Percentiles rank a stretch among this genome's conserved stretches.
phyloP scores from a whole-genome alignment of 1,140 invertebrate species.

The Caenorhabditis tropicalis region DNA sequence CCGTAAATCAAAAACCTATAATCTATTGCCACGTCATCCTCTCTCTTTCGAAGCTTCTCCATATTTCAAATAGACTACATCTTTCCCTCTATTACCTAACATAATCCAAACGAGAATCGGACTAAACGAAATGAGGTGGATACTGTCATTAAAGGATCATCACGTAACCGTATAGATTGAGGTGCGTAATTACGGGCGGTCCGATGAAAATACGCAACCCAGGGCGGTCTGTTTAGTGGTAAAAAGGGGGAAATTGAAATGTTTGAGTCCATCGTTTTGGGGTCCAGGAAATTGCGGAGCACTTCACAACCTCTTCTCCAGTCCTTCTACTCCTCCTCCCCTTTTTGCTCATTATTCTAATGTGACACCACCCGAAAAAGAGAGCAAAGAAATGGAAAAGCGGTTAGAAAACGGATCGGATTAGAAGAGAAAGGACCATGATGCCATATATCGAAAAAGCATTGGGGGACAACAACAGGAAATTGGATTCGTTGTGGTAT shows the following conservation, averaged over 20 bases:
- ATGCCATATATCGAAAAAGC: slow-evolving; percentile 41
- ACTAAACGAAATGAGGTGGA: not conserved
- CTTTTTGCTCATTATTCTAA: slow-evolving; percentile 31
- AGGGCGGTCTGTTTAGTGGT: not conserved
- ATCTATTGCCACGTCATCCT: slow-evolving; percentile 35
- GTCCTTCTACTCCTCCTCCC: not conserved
- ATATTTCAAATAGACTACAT: not conserved
- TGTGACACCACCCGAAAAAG: slow-evolving; percentile 8
- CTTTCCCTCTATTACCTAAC: not conserved
- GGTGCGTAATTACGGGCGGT: slow-evolving; percentile 29
- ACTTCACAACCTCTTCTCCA: slow-evolving; percentile 23
- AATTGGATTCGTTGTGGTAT: not conserved
- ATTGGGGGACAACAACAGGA: slow-evolving; percentile 4
- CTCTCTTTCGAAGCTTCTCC: not conserved
- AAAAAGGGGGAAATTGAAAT: not conserved
- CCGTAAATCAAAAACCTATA: slow-evolving; percentile 39
- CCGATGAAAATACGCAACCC: not conserved
- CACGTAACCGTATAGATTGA: slow-evolving; percentile 32
- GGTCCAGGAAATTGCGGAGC: slow-evolving; percentile 40
- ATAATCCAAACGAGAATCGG: slow-evolving; percentile 2
- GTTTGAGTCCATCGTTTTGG: not conserved
- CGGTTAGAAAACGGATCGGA: slow-evolving; percentile 23
- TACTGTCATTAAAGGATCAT: slow-evolving; percentile 37
- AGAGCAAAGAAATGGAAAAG: not conserved
- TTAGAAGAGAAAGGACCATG: slow-evolving; percentile 2